Percentiles rank a stretch among this genome's conserved stretches.
Evolutionary conservation across 53 echinoderm and acorn worm species (phyloP).

Genomic region (Henricia sp.): DNA sequence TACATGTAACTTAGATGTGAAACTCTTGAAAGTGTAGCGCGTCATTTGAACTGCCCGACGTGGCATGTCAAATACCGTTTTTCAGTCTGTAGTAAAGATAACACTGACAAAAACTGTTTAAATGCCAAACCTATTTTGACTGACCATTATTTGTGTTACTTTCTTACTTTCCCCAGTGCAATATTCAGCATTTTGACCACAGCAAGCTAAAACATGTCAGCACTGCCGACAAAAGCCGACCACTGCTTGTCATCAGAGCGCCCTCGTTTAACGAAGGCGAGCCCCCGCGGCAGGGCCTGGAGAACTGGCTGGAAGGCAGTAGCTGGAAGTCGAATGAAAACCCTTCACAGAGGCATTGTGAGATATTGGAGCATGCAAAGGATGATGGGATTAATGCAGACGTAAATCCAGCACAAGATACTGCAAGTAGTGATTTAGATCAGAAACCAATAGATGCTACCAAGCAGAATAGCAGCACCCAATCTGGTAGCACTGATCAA

Average conservation of each 20-base stretch:
- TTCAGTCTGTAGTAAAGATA: too few species aligned
- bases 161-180: conserved; percentile 11
- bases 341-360: background rate
- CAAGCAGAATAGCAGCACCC: background rate
- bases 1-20: too few species aligned
- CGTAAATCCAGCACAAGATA: background rate
- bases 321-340: background rate
- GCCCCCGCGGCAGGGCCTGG: conserved; percentile 27
- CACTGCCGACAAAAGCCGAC: conserved; percentile 65
- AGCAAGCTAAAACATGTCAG: conserved; percentile 62
- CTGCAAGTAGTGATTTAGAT: background rate
- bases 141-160: too few species aligned
- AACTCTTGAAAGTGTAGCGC: too few species aligned
- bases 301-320: conserved; percentile 21
- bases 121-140: too few species aligned
- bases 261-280: conserved; percentile 52
- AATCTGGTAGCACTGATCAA: too few species aligned
- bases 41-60: too few species aligned
- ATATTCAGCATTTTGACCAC: conserved; percentile 74
- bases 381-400: background rate
- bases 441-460: background rate
- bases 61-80: too few species aligned
- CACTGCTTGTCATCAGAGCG: conserved; percentile 37
- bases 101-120: too few species aligned
- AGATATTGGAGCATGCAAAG: background rate